Percentiles rank a stretch among this genome's conserved stretches.
Evolutionary conservation across 2,113 vertebrate genomes (phyloP).

Genomic region (Proterorhinus semilunaris): DNA sequence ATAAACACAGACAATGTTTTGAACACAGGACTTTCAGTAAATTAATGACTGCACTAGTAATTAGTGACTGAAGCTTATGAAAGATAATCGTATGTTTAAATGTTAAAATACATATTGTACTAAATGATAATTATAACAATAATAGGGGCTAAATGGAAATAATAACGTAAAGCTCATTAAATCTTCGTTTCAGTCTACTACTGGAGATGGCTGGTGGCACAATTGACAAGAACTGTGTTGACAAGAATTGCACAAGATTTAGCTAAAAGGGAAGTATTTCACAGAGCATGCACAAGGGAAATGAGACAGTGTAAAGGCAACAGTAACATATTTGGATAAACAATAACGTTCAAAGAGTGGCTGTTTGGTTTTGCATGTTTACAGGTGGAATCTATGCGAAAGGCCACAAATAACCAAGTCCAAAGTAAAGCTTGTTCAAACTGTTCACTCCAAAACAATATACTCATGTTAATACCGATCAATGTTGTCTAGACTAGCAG

Average conservation of each 20-base stretch:
- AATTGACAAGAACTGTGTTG: background rate
- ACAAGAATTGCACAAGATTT: conserved; percentile 1
- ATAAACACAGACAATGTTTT: conserved; percentile 7
- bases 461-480: background rate
- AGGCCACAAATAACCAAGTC: conserved; percentile 14
- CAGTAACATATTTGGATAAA: background rate
- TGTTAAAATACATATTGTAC: background rate
- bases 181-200: background rate
- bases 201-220: background rate
- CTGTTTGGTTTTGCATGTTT: conserved; percentile 36
- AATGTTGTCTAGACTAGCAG: conserved; percentile 1
- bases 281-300: background rate
- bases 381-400: conserved; percentile 37
- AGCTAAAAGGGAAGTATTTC: background rate
- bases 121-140: no score
- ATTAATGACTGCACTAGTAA: no score
- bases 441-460: background rate
- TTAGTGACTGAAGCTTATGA: no score
- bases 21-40: no score
- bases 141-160: background rate
- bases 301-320: background rate
- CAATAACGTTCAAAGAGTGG: background rate
- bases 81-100: background rate
- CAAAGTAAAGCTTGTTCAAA: background rate
- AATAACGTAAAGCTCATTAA: background rate